Evolutionary conservation across 2,113 vertebrate genomes (phyloP).

Genomic region (Ophiodon elongatus): DNA sequence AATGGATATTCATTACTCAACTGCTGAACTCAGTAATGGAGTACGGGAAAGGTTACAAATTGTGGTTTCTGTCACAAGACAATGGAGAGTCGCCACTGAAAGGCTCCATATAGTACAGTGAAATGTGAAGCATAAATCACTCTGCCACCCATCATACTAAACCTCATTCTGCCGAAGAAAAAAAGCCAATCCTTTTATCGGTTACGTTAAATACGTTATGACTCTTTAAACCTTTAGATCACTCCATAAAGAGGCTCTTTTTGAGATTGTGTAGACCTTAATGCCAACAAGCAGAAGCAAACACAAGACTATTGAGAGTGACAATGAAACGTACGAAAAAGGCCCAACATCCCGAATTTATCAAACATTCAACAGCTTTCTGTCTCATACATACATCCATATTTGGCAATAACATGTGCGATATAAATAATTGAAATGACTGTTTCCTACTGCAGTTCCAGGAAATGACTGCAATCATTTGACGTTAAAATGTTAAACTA

Average conservation of each 20-base stretch:
- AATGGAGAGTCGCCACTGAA: conserved; percentile 47
- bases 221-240: conserved; percentile 24
- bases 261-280: conserved; percentile 10
- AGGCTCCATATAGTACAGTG: conserved; percentile 18
- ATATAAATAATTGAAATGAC: conserved; percentile 9
- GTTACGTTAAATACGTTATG: background rate
- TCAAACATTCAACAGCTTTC: conserved; percentile 3
- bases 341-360: background rate
- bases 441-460: background rate
- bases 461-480: background rate
- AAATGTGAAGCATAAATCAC: conserved; percentile 41
- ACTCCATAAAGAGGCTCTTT: conserved; percentile 11
- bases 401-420: background rate
- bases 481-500: background rate
- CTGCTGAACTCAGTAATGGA: conserved; percentile 52
- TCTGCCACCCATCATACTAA: conserved; percentile 5
- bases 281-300: background rate
- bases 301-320: background rate
- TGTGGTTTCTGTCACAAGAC: conserved; percentile 54
- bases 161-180: conserved; percentile 12
- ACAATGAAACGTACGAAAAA: background rate
- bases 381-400: background rate
- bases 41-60: conserved; percentile 53
- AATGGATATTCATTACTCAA: conserved; percentile 64
- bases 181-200: conserved; percentile 26